Base-by-base conservation (phyloP, 2,113 vertebrate genomes). In the Heloderma charlesbogerti region DNA sequence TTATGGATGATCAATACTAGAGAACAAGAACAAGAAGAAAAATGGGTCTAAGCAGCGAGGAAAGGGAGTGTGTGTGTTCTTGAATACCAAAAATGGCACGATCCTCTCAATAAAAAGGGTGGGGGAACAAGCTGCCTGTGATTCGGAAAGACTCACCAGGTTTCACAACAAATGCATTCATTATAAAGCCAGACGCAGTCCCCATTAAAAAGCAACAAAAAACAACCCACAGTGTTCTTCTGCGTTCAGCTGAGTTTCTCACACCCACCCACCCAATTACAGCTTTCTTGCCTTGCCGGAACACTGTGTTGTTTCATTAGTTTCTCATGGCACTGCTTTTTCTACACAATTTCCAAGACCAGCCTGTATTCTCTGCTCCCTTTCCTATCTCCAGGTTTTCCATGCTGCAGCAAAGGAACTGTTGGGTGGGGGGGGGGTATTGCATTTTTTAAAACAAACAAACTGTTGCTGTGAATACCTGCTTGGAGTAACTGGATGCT, bases 271-370 rank as follows among this genome's bases (percentile, higher is more conserved):
- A 94, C 94, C 90, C 95, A 95, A 94, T 94, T 96, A 94, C 94
- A 94, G 88, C 1, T 34, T 92, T 94, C 94, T 84, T 94, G 92
- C 94, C 95, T 93, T 94, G 95, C 94, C 94, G 96, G 92, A 90
- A 92, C 94, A 94, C 92, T 95, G 92, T 93, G 94, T 95, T 94
- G 95, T 97, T 97, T 95, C 94, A 92, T 95, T 95, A 95, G 94
- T 95, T 96, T 94, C 94, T 92, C 95, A 87, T 94, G 95, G 92
- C 91, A 83, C 94, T 94, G 86, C 94, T 96, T 89, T 63, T 95
- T 95, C 94, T 77, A 90, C 90, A 87, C 86, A 94, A 95, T 95
- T 95, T 95, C 27, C 86, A 67, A 96, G 92, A 89, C 94, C 92
- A 93, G 27, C 90, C 90, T 93, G 93, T 3, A 57, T 95, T 94